Percentiles rank a stretch among this genome's conserved stretches.
Conservation (phyloP, 2,113 vertebrate genomes). For the Columba janthina region DNA sequence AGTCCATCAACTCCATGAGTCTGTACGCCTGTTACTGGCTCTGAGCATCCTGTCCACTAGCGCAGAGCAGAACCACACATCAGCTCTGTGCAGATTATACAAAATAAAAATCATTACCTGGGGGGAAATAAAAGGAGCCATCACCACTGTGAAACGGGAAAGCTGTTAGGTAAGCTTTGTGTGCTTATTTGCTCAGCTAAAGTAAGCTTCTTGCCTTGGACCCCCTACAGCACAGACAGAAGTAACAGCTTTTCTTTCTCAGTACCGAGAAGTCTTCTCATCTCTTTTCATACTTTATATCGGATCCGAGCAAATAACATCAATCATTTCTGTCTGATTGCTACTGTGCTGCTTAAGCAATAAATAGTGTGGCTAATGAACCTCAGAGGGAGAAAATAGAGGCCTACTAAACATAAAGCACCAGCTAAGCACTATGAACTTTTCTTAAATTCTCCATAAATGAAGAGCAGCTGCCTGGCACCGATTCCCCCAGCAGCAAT, state of each 20-base stretch:
- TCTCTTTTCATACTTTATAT: neutral
- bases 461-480: conserved; percentile 58
- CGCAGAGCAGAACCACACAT: rapidly evolving
- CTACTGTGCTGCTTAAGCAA: neutral
- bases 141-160: neutral
- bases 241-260: neutral
- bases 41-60: neutral
- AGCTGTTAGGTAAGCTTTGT: neutral
- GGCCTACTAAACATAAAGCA: neutral
- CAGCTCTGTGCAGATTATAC: neutral
- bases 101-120: neutral
- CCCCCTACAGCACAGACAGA: neutral
- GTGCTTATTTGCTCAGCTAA: neutral
- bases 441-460: conserved; percentile 31
- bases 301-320: neutral
- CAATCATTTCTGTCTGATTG: neutral
- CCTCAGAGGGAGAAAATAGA: neutral
- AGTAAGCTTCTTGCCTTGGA: neutral
- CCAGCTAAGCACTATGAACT: neutral
- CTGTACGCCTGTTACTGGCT: neutral
- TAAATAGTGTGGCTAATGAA: neutral
- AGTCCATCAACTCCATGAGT: neutral
- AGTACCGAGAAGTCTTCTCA: rapidly evolving
- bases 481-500: neutral
- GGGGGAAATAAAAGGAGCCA: neutral